phyloP scores from a whole-genome alignment of 2,888 invertebrate species.

The Heteromyza rotundicornis region DNA sequence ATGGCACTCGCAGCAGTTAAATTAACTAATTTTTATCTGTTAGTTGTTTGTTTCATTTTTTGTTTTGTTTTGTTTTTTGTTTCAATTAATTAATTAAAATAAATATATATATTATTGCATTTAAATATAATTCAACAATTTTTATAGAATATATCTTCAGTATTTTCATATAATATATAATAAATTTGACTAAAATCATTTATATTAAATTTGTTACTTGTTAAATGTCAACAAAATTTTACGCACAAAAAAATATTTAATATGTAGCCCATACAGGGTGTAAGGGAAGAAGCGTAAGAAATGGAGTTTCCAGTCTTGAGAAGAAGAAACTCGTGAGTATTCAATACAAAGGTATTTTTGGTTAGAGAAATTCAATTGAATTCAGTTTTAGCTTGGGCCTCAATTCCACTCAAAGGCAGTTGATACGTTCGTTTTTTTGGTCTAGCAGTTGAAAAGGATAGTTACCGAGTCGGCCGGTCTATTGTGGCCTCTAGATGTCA shows the following conservation, averaged over 20 bases:
- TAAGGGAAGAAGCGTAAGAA: neutral
- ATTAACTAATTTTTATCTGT: slow-evolving; percentile 23
- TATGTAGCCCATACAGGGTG: neutral
- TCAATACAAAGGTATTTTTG: too few relatives aligned
- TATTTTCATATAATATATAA: slow-evolving; percentile 11
- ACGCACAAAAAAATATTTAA: neutral
- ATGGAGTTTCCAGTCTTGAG: too few relatives aligned
- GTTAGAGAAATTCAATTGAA: too few relatives aligned
- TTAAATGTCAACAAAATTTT: neutral
- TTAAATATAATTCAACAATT: slow-evolving; percentile 25
- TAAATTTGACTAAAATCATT: slow-evolving; percentile 19
- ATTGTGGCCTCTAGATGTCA: too few relatives aligned
- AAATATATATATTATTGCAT: slow-evolving; percentile 37
- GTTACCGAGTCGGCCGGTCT: too few relatives aligned
- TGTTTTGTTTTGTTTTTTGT: slow-evolving; percentile 20
- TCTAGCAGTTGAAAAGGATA: too few relatives aligned
- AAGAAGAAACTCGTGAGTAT: too few relatives aligned
- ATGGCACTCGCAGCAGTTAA: slow-evolving; percentile 48
- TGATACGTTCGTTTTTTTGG: too few relatives aligned
- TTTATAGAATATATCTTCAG: slow-evolving; percentile 11
- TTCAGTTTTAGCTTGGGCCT: too few relatives aligned
- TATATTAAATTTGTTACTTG: neutral
- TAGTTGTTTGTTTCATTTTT: slow-evolving; percentile 12
- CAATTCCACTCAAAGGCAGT: too few relatives aligned
- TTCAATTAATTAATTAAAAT: slow-evolving; percentile 40